phyloP scores from a whole-genome alignment of 1,140 invertebrate species.

The Panonychus citri region DNA sequence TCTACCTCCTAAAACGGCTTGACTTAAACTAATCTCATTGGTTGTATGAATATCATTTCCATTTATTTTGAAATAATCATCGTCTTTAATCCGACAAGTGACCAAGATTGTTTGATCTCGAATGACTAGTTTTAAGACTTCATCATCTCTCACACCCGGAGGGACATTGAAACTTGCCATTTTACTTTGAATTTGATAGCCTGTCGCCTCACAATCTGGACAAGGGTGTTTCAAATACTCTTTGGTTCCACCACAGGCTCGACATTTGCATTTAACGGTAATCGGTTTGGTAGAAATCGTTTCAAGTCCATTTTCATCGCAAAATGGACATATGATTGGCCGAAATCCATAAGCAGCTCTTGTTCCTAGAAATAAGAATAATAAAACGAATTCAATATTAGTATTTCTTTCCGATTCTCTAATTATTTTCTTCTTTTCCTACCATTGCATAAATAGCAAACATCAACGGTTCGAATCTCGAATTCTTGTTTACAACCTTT shows the following conservation, averaged over 20 bases:
- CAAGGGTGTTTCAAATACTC: conserved; percentile 75
- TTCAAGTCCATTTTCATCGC: conserved; percentile 81
- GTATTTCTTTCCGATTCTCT: neutral
- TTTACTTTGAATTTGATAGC: conserved; percentile 63
- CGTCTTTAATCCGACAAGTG: conserved; percentile 66
- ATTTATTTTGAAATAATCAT: conserved; percentile 50
- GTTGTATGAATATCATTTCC: conserved; percentile 82
- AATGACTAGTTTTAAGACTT: conserved; percentile 75
- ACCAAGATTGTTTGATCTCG: conserved; percentile 64
- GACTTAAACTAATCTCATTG: conserved; percentile 55
- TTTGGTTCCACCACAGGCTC: conserved; percentile 65
- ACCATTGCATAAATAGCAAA: conserved; percentile 72
- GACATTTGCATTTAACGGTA: conserved; percentile 78
- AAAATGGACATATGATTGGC: conserved; percentile 57
- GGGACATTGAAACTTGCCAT: conserved; percentile 83
- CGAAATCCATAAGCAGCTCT: conserved; percentile 53
- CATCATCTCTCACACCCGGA: conserved; percentile 81
- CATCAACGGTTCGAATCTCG: conserved; percentile 69
- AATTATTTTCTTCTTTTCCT: no score
- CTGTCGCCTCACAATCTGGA: conserved; percentile 74
- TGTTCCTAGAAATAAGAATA: neutral
- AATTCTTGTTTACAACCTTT: conserved; percentile 84
- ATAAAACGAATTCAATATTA: neutral
- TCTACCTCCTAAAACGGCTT: conserved; percentile 77
- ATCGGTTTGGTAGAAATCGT: conserved; percentile 36